phyloP scores from a whole-genome alignment of 2,113 vertebrate genomes.

The Ramphastos sulfuratus region DNA sequence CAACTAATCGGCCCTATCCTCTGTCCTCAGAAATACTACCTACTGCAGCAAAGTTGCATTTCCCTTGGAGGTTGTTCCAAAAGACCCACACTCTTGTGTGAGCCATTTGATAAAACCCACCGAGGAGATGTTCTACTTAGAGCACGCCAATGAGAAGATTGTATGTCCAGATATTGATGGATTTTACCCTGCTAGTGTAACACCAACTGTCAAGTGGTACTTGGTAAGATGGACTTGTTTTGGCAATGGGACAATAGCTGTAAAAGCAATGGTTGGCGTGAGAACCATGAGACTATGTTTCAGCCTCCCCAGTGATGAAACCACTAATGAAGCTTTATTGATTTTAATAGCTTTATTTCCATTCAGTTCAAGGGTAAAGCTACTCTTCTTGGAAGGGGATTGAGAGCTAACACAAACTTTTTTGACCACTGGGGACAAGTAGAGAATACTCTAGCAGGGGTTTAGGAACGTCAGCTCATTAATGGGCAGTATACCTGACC shows the following conservation, averaged over 20 bases:
- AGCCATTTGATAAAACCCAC: constrained; percentile 61
- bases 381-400: background rate
- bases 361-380: background rate
- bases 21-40: constrained; percentile 81
- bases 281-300: background rate
- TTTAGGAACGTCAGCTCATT: background rate
- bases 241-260: background rate
- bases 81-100: constrained; percentile 67
- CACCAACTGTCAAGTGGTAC: constrained; percentile 81
- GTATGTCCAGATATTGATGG: constrained; percentile 84
- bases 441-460: background rate
- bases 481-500: background rate
- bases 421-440: accelerated
- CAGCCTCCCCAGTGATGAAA: background rate
- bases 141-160: constrained; percentile 53
- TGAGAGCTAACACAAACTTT: background rate
- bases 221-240: constrained; percentile 65
- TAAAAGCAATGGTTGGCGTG: background rate
- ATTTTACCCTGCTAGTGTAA: constrained; percentile 74
- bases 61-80: constrained; percentile 80
- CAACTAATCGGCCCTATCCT: background rate
- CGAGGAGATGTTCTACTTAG: constrained; percentile 67
- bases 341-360: background rate
- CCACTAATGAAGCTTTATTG: background rate
- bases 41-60: constrained; percentile 87